Evolutionary conservation across 2,113 vertebrate species (phyloP).

Genomic region (Genyomyrus donnyi): DNA sequence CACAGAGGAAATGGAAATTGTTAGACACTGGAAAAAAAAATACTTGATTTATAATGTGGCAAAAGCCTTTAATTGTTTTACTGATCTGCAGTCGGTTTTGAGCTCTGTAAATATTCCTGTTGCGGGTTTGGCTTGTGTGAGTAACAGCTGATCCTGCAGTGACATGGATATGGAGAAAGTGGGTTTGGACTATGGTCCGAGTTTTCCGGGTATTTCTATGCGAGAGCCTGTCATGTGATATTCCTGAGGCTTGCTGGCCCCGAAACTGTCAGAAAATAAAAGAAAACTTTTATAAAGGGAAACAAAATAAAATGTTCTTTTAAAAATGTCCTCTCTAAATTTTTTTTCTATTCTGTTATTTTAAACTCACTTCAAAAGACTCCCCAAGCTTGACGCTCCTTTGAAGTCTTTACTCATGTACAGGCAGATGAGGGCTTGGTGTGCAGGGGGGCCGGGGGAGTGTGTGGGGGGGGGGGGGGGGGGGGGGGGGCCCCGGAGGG

Average conservation of each 20-base stretch:
- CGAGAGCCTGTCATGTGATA: background rate
- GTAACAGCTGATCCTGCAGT: background rate
- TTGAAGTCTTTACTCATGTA: constrained; percentile 21
- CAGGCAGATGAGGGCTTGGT: background rate
- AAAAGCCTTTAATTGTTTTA: background rate
- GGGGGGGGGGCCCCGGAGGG: too few species aligned
- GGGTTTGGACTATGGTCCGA: background rate
- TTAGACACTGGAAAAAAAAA: background rate
- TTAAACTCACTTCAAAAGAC: constrained; percentile 23
- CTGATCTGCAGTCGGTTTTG: background rate
- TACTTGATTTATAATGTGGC: background rate
- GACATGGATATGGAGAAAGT: background rate
- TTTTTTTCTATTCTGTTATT: constrained; percentile 2
- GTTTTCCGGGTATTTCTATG: background rate
- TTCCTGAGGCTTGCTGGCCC: background rate
- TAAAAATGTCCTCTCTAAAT: constrained; percentile 18
- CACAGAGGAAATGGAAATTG: background rate
- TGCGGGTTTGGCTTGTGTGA: background rate
- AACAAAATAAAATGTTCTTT: constrained; percentile 8
- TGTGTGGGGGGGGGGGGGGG: background rate
- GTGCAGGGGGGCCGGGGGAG: background rate
- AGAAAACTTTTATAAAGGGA: constrained; percentile 12
- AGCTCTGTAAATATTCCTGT: background rate
- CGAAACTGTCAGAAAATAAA: background rate
- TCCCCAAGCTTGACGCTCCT: background rate